Evolutionary conservation across 1,140 invertebrate genomes (phyloP), one percentile per base, ranked within the genome.

Genomic region (Manduca sexta): DNA sequence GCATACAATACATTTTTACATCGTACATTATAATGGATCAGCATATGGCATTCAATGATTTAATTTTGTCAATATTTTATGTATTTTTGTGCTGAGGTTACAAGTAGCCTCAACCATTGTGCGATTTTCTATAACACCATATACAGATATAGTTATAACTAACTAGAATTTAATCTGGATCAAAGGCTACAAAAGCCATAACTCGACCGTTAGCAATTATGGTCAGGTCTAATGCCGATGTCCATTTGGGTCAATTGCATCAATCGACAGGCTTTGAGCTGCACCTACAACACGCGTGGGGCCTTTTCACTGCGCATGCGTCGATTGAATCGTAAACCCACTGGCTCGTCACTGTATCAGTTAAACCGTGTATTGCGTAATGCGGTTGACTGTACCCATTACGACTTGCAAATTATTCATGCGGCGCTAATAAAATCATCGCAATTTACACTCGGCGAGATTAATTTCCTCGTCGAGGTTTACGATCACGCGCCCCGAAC

Each of bases 231-330:
- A 63, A 26, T 26, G 0, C 56, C 38, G 40, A 44, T 50, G 56
- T 56, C 49, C 53, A 69, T 71, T 69, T 66, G 43, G 68, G 68
- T 74, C 70, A 69, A 73, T 74, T 74, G 62, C 64, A 56, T 62
- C 56, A 65, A 67, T 64, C 57, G 51, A 45, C 45, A 49, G 48
- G 51, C 60, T 51, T 56, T 64, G 51, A 46, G 34, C 37, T 52
- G 60, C 55, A 51, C 52, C 55, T 52, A 60, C 55, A 48, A 52
- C 34, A 43, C 47, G 35, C 52, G 45, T 15, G 45, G 39, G 44
- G 54, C 46, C 48, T 38, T 37, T 31, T 40, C 26, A 47, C 49
- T 39, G 38, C 47, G n/a, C 37, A 45, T 35, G 38, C 29, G 46
- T 16, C 41, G 46, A 13, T 30, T 29, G 18, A 29, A 26, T 48